Evolutionary conservation across 2,113 vertebrate species (phyloP).

Genomic region (Bos taurus): DNA sequence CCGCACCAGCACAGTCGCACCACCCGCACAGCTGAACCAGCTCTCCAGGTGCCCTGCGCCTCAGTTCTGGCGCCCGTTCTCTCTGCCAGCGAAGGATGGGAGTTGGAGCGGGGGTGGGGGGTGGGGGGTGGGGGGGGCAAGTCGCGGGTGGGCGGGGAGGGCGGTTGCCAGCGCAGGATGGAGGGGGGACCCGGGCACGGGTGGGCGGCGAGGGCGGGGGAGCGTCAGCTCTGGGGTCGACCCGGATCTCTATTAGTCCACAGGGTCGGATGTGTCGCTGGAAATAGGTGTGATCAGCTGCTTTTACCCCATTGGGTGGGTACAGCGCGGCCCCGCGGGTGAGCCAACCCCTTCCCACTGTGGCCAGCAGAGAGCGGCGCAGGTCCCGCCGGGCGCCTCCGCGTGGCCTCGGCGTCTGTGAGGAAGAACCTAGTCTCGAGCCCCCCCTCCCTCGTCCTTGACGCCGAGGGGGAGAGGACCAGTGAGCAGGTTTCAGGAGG

Average conservation of each 20-base stretch:
- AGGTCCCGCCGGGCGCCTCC: not conserved
- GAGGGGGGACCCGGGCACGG: too few relatives aligned
- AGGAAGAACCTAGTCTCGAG: not conserved
- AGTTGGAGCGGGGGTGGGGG: not conserved
- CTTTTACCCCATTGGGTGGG: fast-evolving
- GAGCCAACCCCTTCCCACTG: fast-evolving
- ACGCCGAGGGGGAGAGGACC: not conserved
- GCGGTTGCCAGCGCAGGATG: too few relatives aligned
- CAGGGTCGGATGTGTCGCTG: too few relatives aligned
- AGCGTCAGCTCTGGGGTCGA: not conserved
- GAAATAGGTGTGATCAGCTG: fast-evolving
- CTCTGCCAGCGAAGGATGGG: not conserved
- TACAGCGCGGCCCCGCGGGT: not conserved
- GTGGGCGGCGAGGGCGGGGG: not conserved
- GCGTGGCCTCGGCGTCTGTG: too few relatives aligned
- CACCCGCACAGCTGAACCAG: not conserved
- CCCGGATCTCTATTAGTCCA: too few relatives aligned
- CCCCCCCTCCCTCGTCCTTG: fast-evolving
- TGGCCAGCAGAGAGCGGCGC: not conserved
- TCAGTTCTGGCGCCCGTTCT: not conserved
- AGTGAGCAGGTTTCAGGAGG: not conserved
- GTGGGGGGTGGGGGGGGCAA: too few relatives aligned
- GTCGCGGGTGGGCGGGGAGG: not conserved
- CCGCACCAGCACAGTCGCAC: not conserved
- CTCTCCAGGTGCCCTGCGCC: not conserved